Evolutionary conservation across 2,797 vertebrate genomes (phyloP).

Genomic region (Cyclopterus lumpus): DNA sequence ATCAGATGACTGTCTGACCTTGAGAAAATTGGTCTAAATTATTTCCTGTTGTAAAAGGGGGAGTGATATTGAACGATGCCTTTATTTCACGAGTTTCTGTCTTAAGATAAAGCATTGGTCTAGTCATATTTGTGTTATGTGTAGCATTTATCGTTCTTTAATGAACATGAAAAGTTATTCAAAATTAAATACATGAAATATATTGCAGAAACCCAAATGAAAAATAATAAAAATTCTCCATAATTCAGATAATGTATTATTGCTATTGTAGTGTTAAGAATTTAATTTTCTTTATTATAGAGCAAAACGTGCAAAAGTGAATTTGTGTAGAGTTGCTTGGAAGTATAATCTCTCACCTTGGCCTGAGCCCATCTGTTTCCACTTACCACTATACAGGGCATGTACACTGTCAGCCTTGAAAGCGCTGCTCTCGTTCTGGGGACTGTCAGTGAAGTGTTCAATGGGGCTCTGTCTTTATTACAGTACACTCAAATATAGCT

Average conservation of each 20-base stretch:
- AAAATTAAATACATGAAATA: neutral
- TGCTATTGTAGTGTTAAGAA: neutral
- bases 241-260: neutral
- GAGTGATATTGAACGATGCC: slow-evolving; percentile 77
- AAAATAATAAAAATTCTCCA: neutral
- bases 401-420: slow-evolving; percentile 83
- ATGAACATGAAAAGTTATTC: neutral
- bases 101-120: slow-evolving; percentile 19
- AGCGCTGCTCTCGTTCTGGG: slow-evolving; percentile 76
- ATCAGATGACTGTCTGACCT: slow-evolving; percentile 91
- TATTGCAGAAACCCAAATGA: neutral
- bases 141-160: slow-evolving; percentile 23
- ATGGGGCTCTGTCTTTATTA: slow-evolving; percentile 82
- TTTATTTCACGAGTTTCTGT: slow-evolving; percentile 47
- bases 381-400: slow-evolving; percentile 79
- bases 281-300: slow-evolving; percentile 28
- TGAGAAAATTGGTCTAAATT: slow-evolving; percentile 91
- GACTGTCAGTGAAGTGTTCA: slow-evolving; percentile 79
- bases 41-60: slow-evolving; percentile 87
- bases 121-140: slow-evolving; percentile 16
- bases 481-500: slow-evolving; percentile 68
- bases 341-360: slow-evolving; percentile 77
- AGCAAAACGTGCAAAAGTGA: slow-evolving; percentile 54
- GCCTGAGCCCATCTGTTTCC: slow-evolving; percentile 83
- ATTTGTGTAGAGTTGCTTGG: slow-evolving; percentile 60